Evolutionary conservation across 2,888 invertebrate genomes (phyloP), one percentile per base, ranked within the genome.

Genomic region (Acanthococcus lagerstroemiae): DNA sequence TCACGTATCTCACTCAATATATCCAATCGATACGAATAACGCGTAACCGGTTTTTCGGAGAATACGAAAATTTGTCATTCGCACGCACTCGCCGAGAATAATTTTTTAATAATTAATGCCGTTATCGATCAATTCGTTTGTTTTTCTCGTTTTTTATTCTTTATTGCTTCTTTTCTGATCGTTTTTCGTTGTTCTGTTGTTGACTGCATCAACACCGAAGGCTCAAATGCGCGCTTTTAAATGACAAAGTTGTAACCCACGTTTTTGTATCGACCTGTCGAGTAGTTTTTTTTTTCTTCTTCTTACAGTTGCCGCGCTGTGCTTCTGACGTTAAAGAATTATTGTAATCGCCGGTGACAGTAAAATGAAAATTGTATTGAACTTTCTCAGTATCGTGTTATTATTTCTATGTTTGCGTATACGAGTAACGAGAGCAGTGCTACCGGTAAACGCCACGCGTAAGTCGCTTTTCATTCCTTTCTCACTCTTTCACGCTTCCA

Each of bases 391-490:
- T 52, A 37, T 52, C 50, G 61, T 61, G 61, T 61, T 61, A 37
- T 61, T 61, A 21, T 61, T 61, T 17, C 30, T 61, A 52, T 61
- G 61, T 50, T 52, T 61, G 37, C 30, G 48, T 30, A 30, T 61
- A n/a, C 58, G 55, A n/a, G 44, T 54, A 25, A 66, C 65, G 22
- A 50, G 61, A 37, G 68, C 67, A 24, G 68, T 69, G 26, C 63
- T 69, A 7, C 45, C 68, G 19, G 69, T 67, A 21, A 69, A 69
- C 66, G 68, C 69, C 2, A 69, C 69, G 17, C 69, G 69, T 69
- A 52, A 61, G 61, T 61, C 15, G 12, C 12, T 37, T 37, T 37
- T 37, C 37, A 9, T n/a, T 37, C 12, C n/a, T n/a, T 37, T n/a
- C n/a, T n/a, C n/a, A n/a, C n/a, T n/a, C n/a, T n/a, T n/a, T n/a